These are phyloP conservation scores for Chiloscyllium plagiosum DNA, from an alignment of 2,113 vertebrate species.

Conservation along the genomic window DNA sequence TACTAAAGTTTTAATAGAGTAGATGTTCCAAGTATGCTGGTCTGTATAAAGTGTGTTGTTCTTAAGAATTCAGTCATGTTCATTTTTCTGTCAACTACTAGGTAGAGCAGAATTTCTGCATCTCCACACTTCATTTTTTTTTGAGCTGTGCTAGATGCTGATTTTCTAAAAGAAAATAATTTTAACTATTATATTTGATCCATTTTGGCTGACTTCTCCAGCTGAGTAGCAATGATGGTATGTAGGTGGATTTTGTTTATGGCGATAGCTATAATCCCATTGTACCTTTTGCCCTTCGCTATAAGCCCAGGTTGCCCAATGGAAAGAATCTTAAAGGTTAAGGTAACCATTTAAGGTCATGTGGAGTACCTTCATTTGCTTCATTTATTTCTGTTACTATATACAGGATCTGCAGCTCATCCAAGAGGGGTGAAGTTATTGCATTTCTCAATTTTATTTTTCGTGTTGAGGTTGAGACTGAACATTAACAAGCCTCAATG, in stretches of 20 bases:
- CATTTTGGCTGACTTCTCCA: not conserved
- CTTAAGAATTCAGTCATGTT: not conserved
- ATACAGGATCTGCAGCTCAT: not conserved
- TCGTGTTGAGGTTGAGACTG: not conserved
- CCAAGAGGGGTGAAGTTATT: not conserved
- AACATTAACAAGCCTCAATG: not conserved
- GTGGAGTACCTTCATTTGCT: not conserved
- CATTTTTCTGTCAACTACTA: not conserved
- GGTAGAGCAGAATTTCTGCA: not conserved
- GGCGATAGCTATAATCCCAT: not conserved
- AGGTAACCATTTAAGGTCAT: not conserved
- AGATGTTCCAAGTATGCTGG: not conserved
- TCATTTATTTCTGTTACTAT: not conserved
- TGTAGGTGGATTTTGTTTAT: not conserved
- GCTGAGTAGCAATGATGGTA: not conserved
- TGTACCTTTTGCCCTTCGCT: not conserved
- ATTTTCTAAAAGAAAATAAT: not conserved
- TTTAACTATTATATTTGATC: not conserved
- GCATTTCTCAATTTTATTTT: not conserved
- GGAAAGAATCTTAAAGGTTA: not conserved
- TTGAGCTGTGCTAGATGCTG: not conserved
- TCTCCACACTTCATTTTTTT: not conserved
- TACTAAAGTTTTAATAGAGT: not conserved
- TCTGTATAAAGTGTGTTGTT: not conserved
- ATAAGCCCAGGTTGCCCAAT: constrained; percentile 13